phyloP scores from a whole-genome alignment of 2,797 vertebrate genomes.

The Lophura swinhoii region DNA sequence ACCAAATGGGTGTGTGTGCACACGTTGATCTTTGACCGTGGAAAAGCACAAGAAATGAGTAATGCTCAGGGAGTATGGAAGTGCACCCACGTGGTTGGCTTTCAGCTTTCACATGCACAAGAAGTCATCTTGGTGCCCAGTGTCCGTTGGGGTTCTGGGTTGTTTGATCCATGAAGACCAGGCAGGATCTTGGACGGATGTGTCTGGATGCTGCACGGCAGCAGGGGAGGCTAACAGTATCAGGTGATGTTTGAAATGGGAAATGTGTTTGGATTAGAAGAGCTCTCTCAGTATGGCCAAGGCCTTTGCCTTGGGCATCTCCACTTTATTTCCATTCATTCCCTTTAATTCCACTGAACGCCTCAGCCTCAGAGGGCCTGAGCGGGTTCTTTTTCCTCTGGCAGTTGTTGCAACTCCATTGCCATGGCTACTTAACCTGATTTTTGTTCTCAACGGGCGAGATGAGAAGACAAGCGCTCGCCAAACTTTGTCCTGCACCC shows the following conservation, averaged over 20 bases:
- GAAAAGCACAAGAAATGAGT: not conserved
- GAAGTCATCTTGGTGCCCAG: not conserved
- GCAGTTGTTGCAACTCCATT: constrained; percentile 43
- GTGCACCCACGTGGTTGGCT: not conserved
- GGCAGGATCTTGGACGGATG: fast-evolving
- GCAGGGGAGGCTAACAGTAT: not conserved
- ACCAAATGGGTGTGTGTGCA: not conserved
- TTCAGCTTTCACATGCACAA: not conserved
- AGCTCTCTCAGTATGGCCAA: not conserved
- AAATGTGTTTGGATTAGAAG: not conserved
- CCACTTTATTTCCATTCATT: constrained; percentile 40
- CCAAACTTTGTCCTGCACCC: not conserved
- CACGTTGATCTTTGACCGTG: not conserved
- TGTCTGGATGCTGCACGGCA: not conserved
- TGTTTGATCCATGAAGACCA: not conserved
- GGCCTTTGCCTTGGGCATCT: constrained; percentile 38
- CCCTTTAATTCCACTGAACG: constrained; percentile 37
- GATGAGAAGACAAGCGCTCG: not conserved
- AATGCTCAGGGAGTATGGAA: no score
- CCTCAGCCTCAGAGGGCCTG: constrained; percentile 23
- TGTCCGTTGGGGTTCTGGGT: not conserved
- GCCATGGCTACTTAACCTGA: constrained; percentile 27
- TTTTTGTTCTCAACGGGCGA: not conserved
- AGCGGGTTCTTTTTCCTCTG: not conserved
- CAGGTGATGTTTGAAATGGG: not conserved